Evolutionary conservation across 1,140 invertebrate species (phyloP).

Genomic region (Dufourea novaeangliae): DNA sequence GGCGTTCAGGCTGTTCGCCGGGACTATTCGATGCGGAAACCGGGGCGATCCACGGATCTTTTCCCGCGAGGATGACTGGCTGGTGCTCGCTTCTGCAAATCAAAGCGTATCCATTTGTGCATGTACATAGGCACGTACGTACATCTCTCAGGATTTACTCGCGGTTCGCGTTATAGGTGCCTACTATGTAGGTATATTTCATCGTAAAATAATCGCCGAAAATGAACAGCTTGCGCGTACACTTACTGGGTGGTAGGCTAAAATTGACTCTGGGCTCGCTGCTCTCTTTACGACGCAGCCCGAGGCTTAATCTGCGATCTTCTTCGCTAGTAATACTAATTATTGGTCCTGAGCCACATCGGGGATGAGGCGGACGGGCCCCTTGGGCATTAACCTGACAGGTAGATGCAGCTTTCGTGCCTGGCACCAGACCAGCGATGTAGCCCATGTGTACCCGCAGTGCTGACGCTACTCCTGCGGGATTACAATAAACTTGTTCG

Average conservation of each 20-base stretch:
- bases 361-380: conserved; percentile 76
- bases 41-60: conserved; percentile 84
- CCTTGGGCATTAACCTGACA: conserved; percentile 78
- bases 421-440: conserved; percentile 86
- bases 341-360: conserved; percentile 79
- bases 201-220: neutral
- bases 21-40: conserved; percentile 88
- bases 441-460: conserved; percentile 87
- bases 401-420: conserved; percentile 81
- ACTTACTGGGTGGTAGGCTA: conserved; percentile 82
- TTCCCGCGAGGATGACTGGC: conserved; percentile 75
- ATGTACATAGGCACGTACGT: too few species aligned
- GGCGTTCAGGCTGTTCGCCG: conserved; percentile 85
- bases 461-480: conserved; percentile 85
- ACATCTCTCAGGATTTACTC: too few species aligned
- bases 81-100: conserved; percentile 61
- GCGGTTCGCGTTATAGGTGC: too few species aligned
- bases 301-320: conserved; percentile 76
- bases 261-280: conserved; percentile 85
- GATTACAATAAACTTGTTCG: conserved; percentile 11
- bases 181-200: neutral
- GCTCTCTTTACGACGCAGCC: conserved; percentile 74
- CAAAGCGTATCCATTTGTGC: neutral
- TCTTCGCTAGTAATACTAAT: conserved; percentile 80
- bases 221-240: neutral